These are phyloP conservation scores for Priocnemis perturbator DNA, from an alignment of 2,888 invertebrate genomes.

Conservation along the genomic window DNA sequence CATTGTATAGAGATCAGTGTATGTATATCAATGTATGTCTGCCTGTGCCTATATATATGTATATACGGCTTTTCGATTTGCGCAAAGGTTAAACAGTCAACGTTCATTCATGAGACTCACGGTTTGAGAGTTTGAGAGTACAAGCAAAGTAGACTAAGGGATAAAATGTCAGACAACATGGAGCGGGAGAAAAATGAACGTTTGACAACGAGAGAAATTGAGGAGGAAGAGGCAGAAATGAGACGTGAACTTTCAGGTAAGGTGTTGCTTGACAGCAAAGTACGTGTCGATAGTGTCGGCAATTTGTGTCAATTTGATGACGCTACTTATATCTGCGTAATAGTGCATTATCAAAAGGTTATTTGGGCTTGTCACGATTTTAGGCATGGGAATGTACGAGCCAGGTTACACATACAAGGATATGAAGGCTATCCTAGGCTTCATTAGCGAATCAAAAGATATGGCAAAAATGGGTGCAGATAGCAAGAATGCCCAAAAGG, in stretches of 20 bases:
- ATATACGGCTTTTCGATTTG: too few species aligned
- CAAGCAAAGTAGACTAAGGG: background rate
- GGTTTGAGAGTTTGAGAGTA: too few species aligned
- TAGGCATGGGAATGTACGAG: slow-evolving; percentile 58
- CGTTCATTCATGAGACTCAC: background rate
- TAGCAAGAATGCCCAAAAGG: slow-evolving; percentile 41
- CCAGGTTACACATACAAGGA: slow-evolving; percentile 38
- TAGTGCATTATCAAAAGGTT: background rate
- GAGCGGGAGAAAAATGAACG: slow-evolving; percentile 41
- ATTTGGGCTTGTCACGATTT: too few species aligned
- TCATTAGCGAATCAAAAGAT: slow-evolving; percentile 52
- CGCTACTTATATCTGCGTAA: slow-evolving; percentile 14
- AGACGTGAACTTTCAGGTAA: slow-evolving; percentile 51
- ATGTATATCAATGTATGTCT: too few species aligned
- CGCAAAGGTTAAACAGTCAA: background rate
- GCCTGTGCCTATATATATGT: too few species aligned
- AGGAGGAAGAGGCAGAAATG: slow-evolving; percentile 44
- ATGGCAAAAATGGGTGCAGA: slow-evolving; percentile 38
- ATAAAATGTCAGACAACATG: slow-evolving; percentile 44
- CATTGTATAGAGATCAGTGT: too few species aligned
- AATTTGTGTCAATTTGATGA: too few species aligned
- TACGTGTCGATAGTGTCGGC: too few species aligned
- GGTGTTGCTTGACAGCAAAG: background rate
- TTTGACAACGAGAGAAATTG: slow-evolving; percentile 25
- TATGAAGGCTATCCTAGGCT: slow-evolving; percentile 52